phyloP scores from a whole-genome alignment of 2,113 vertebrate species.

The Xenopus laevis region DNA sequence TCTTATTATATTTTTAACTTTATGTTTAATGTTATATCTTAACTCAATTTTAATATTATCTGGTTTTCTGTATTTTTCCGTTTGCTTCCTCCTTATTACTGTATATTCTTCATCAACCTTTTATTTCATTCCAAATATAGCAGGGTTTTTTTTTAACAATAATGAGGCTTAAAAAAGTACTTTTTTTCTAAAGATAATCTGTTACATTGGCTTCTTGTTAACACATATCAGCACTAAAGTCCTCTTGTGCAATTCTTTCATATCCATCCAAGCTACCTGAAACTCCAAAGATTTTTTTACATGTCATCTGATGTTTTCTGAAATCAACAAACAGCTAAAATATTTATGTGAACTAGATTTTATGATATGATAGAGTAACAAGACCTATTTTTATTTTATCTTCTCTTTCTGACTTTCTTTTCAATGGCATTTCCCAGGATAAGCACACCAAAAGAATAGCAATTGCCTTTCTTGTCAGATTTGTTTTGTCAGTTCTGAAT shows the following conservation, averaged over 20 bases:
- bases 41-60: no score
- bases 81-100: no score
- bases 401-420: slow-evolving; percentile 40
- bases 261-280: neutral
- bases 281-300: neutral
- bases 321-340: slow-evolving; percentile 24
- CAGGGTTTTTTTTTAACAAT: no score
- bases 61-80: no score
- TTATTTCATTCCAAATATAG: no score
- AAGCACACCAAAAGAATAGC: slow-evolving; percentile 54
- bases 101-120: no score
- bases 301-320: neutral
- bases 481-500: slow-evolving; percentile 63
- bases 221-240: neutral
- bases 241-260: neutral
- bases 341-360: slow-evolving; percentile 41
- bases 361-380: slow-evolving; percentile 45
- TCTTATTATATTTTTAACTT: no score
- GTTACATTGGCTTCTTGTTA: no score
- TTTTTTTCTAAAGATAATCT: no score
- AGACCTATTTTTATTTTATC: slow-evolving; percentile 47
- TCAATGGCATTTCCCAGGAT: slow-evolving; percentile 57
- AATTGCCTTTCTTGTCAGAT: slow-evolving; percentile 57
- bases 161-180: no score
- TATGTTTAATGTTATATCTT: no score